phyloP scores from a whole-genome alignment of 2,888 invertebrate genomes.

The Arge pagana region DNA sequence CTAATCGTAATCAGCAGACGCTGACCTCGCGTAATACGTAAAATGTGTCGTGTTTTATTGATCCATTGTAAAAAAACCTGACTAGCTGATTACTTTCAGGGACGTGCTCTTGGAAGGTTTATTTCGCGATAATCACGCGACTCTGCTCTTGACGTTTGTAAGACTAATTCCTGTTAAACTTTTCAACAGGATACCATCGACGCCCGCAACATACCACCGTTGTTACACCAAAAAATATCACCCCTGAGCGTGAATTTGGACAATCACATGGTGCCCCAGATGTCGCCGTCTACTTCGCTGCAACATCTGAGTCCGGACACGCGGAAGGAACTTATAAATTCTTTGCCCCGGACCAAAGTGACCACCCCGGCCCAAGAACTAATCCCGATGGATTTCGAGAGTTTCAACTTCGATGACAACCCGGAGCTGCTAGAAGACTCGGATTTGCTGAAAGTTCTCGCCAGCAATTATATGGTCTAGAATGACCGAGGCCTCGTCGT shows the following conservation, averaged over 20 bases:
- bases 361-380: conserved; percentile 12
- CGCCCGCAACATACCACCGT: conserved; percentile 34
- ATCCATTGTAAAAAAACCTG: no score
- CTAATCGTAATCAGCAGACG: no score
- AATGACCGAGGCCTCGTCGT: no score
- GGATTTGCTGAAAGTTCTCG: conserved; percentile 15
- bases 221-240: conserved; percentile 23
- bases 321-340: conserved; percentile 28
- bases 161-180: no score
- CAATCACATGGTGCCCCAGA: conserved; percentile 37
- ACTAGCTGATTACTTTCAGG: no score
- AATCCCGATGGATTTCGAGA: conserved; percentile 32
- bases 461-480: neutral
- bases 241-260: conserved; percentile 36
- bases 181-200: conserved; percentile 31
- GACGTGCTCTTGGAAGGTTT: conserved; percentile 8
- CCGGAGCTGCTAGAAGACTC: conserved; percentile 13
- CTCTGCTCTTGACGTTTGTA: no score
- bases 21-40: no score
- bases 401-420: conserved; percentile 34
- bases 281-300: neutral
- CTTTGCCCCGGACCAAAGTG: conserved; percentile 22
- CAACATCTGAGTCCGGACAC: conserved; percentile 31
- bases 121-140: no score
- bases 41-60: no score